These are phyloP conservation scores for Caracal caracal DNA, from an alignment of 2,113 vertebrate genomes.

Conservation along the genomic window DNA sequence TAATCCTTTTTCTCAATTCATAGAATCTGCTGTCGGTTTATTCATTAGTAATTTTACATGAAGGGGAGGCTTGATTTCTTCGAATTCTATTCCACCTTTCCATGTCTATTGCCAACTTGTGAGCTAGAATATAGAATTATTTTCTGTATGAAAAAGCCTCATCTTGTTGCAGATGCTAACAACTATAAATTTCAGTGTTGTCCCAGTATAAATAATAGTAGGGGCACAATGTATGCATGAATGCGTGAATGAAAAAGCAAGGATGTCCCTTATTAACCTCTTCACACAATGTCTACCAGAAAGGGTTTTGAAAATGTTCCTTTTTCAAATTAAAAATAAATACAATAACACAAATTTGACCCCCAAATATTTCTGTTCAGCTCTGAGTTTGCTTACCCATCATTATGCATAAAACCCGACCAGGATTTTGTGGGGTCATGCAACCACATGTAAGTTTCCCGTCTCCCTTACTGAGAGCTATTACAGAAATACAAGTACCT, in stretches of 20 bases:
- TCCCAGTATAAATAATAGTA: neutral
- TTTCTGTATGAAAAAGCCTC: neutral
- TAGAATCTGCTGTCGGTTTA: neutral
- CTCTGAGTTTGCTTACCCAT: neutral
- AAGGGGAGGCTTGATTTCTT: neutral
- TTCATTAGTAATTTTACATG: constrained; percentile 2
- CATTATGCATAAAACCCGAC: neutral
- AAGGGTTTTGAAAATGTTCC: neutral
- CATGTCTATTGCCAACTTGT: neutral
- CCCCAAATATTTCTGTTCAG: neutral
- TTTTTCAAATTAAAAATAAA: constrained; percentile 18
- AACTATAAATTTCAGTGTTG: neutral
- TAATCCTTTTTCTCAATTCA: constrained; percentile 32
- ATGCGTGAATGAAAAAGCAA: neutral
- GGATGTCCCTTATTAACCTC: neutral
- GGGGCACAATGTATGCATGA: no score
- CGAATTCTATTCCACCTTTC: neutral
- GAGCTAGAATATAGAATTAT: neutral
- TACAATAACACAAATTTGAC: neutral
- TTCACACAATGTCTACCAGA: neutral
- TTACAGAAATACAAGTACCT: neutral
- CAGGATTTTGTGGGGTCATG: neutral
- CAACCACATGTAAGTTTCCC: neutral
- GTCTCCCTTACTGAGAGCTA: neutral
- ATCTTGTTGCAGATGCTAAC: constrained; percentile 14